A percentile compares a stretch with the other conserved stretches of the same genome.
Evolutionary conservation across 1,140 invertebrate species (phyloP).

Genomic region (Cotesia vestalis): DNA sequence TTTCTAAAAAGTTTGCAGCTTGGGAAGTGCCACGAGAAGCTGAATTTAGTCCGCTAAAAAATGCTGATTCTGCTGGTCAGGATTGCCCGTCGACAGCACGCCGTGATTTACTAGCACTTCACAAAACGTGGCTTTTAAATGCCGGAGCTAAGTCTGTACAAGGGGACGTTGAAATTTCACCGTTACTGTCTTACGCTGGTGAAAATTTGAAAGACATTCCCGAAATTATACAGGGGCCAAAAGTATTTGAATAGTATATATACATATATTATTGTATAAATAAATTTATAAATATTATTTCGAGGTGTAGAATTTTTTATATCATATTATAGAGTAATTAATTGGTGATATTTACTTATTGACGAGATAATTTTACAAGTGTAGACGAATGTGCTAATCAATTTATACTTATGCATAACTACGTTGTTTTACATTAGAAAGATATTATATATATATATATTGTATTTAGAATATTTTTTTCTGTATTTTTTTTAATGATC

Average conservation of each 20-base stretch:
- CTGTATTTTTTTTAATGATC: too few species aligned
- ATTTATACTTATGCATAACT: constrained; percentile 8
- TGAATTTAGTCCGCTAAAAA: constrained; percentile 98
- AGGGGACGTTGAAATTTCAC: constrained; percentile 87
- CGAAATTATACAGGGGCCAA: constrained; percentile 74
- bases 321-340: background rate
- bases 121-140: constrained; percentile 82
- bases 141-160: constrained; percentile 81
- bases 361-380: too few species aligned
- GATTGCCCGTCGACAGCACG: constrained; percentile 91
- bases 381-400: background rate
- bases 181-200: constrained; percentile 89
- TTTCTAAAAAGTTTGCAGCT: constrained; percentile 88
- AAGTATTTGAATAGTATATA: constrained; percentile 44
- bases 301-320: background rate
- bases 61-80: constrained; percentile 84
- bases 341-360: too few species aligned
- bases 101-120: constrained; percentile 80
- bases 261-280: background rate
- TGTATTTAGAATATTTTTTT: too few species aligned
- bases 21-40: constrained; percentile 93
- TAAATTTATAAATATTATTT: background rate
- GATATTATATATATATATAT: too few species aligned
- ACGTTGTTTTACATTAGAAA: background rate
- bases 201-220: constrained; percentile 80